These are phyloP conservation scores for Drosophila athabasca DNA, from an alignment of 1,140 invertebrate species.

Conservation along the genomic window DNA sequence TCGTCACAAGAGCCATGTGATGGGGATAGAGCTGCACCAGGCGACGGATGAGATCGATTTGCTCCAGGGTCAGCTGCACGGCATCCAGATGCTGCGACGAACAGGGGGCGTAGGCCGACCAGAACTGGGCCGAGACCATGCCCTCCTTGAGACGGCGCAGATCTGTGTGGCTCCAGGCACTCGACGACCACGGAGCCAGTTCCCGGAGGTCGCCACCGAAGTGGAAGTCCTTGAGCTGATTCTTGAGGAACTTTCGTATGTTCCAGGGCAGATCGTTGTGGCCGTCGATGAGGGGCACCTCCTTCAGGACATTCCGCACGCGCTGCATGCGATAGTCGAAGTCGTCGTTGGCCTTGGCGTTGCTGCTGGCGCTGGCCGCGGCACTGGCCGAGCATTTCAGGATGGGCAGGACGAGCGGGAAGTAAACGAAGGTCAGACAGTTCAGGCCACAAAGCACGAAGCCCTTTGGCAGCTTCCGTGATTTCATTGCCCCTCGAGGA, in stretches of 20 bases:
- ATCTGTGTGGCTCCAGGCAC: slow-evolving; percentile 91
- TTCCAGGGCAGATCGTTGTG: slow-evolving; percentile 95
- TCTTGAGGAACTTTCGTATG: slow-evolving; percentile 90
- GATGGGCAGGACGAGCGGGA: slow-evolving; percentile 76
- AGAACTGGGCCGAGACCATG: slow-evolving; percentile 93
- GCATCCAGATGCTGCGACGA: slow-evolving; percentile 93
- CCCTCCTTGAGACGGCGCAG: slow-evolving; percentile 88
- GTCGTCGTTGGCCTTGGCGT: slow-evolving; percentile 45
- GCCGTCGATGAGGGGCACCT: slow-evolving; percentile 86
- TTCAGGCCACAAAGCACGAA: slow-evolving; percentile 81
- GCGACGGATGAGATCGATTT: slow-evolving; percentile 93
- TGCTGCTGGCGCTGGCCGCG: slow-evolving; percentile 23
- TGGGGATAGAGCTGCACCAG: slow-evolving; percentile 92
- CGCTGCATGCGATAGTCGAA: slow-evolving; percentile 84
- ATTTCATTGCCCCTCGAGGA: slow-evolving; percentile 80
- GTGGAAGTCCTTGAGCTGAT: slow-evolving; percentile 89
- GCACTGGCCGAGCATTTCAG: slow-evolving; percentile 65
- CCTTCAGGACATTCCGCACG: slow-evolving; percentile 85
- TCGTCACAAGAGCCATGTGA: slow-evolving; percentile 90
- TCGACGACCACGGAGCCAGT: slow-evolving; percentile 90
- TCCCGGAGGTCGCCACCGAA: slow-evolving; percentile 88
- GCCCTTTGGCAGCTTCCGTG: slow-evolving; percentile 80
- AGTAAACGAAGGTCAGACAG: slow-evolving; percentile 78
- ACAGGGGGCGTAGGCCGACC: slow-evolving; percentile 94
- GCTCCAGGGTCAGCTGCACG: slow-evolving; percentile 92